A percentile compares a stretch with the other conserved stretches of the same genome.
Evolutionary conservation across 1,140 invertebrate species (phyloP).

Genomic region (Pseudobourletiella spinata): DNA sequence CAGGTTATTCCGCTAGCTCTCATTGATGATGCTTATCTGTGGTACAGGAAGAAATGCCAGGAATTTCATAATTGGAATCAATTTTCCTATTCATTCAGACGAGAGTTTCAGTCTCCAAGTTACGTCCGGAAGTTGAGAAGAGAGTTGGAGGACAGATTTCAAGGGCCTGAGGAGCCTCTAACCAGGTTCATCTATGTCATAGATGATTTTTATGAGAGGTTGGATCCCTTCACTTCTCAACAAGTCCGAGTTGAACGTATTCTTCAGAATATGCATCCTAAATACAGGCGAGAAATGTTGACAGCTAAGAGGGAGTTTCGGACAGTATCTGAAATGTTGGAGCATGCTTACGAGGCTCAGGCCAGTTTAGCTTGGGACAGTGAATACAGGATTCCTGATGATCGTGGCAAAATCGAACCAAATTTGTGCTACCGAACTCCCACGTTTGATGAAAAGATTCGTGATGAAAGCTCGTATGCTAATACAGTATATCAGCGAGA

Average conservation of each 20-base stretch:
- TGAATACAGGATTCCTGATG: constrained; percentile 9
- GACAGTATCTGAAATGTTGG: neutral
- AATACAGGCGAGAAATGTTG: neutral
- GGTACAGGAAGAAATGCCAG: constrained; percentile 6
- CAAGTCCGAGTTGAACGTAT: neutral
- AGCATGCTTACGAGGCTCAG: constrained; percentile 6
- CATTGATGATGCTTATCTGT: constrained; percentile 9
- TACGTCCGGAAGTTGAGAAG: constrained; percentile 3
- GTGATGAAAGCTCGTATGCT: neutral
- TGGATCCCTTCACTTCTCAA: neutral
- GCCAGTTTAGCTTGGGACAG: neutral
- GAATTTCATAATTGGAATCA: neutral
- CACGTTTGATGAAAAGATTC: neutral
- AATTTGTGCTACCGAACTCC: neutral
- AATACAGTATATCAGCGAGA: neutral
- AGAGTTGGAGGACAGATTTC: constrained; percentile 7
- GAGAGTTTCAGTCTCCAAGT: constrained; percentile 10
- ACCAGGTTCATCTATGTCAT: constrained; percentile 15
- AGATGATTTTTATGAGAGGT: constrained; percentile 4
- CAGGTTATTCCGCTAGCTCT: constrained; percentile 16
- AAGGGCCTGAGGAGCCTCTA: constrained; percentile 8
- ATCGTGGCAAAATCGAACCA: neutral
- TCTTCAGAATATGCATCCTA: constrained; percentile 8
- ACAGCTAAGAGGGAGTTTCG: neutral
- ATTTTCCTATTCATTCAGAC: neutral